Evolutionary conservation across 2,797 vertebrate genomes (phyloP).

Genomic region (Hafferia zeledoni): DNA sequence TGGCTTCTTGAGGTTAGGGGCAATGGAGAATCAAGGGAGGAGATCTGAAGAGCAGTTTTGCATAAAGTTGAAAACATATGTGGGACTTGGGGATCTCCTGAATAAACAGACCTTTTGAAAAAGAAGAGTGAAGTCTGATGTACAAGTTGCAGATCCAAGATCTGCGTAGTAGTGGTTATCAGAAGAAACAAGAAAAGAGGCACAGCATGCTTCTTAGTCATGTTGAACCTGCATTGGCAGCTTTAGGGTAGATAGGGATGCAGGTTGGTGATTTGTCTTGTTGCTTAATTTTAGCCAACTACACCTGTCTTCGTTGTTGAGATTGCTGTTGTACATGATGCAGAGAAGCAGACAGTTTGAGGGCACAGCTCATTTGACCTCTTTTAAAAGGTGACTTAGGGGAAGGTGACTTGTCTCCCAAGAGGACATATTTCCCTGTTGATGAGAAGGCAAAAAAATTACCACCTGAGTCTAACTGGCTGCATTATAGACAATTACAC

Average conservation of each 20-base stretch:
- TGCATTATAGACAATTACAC: neutral
- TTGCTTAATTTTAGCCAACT: neutral
- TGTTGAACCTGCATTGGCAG: neutral
- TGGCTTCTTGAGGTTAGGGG: neutral
- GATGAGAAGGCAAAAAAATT: neutral
- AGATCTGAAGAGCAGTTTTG: neutral
- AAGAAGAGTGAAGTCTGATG: neutral
- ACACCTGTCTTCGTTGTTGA: neutral
- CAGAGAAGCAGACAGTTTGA: neutral
- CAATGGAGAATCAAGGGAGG: neutral
- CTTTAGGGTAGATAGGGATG: fast-evolving
- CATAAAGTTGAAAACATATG: neutral
- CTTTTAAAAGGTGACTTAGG: neutral
- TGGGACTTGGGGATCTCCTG: neutral
- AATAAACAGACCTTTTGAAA: neutral
- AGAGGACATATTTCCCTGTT: neutral
- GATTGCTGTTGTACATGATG: neutral
- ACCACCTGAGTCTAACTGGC: neutral
- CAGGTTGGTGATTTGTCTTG: neutral
- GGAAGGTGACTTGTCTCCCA: neutral
- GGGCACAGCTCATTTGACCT: neutral
- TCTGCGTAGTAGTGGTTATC: neutral
- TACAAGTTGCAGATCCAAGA: neutral
- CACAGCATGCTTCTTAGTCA: neutral
- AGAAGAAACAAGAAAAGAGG: neutral